Base-by-base conservation (phyloP, 2,113 vertebrate genomes). In the Pseudorhombus dupliciocellatus region DNA sequence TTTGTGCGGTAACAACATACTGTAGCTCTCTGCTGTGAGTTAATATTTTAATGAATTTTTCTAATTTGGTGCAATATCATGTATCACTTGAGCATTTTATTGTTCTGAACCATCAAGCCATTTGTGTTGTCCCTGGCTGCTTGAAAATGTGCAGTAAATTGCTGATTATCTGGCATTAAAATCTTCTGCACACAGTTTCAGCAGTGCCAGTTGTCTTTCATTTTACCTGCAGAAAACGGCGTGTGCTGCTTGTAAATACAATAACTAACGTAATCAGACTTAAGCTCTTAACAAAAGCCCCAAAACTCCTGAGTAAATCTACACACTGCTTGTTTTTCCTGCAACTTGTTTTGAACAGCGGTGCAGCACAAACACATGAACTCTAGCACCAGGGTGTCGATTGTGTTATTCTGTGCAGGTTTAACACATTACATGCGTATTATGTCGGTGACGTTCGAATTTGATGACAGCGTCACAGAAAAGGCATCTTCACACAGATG, bases 11-110 rank as follows among this genome's bases (percentile, higher is more conserved):
- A 46, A 46, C 42, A 46, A 46, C 18, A 46, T 4, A 46, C 42
- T 18, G 18, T 24, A 57, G 28, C 44, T 60, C 21, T 6, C 44
- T 65, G 40, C 4, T 30, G 11, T 16, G 4, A 34, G 22, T 30
- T 61, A 14, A 57, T 3, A 34, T 26, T 3, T 7, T n/a, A 20
- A 62, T 44, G 44, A 25, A 69, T 55, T 25, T 71, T 48, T 66
- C 51, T 56, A 51, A 69, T 40, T 44, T 61, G 51, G 21, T 70
- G n/a, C 14, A 34, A 46, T 52, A 53, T 25, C 52, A 37, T 9
- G 10, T 12, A 12, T 52, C 4, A 6, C 1, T 55, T 1, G 37
- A 22, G 16, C 52, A 22, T 59, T 65, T 21, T 58, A 31, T 11
- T 18, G 46, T 25, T 28, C 15, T 60, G 8, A 77, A 63, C 11